Evolutionary conservation across 2,888 invertebrate species (phyloP).

Genomic region (Fabriciana adippe): DNA sequence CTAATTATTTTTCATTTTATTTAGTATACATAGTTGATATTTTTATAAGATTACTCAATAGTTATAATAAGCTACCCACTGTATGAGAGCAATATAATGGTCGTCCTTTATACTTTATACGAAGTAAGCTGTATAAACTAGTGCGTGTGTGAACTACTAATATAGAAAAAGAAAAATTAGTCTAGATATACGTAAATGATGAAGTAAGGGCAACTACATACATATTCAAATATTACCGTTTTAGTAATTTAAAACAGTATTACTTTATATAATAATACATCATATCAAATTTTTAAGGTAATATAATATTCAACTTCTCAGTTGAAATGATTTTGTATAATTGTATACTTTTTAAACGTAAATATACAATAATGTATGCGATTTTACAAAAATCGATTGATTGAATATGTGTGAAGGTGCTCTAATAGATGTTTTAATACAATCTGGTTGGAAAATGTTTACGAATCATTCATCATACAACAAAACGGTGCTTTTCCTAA

Average conservation of each 20-base stretch:
- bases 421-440: slow-evolving; percentile 1
- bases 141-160: slow-evolving; percentile 9
- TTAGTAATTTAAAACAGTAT: neutral
- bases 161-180: neutral
- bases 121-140: neutral
- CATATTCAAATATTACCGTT: neutral
- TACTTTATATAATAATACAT: neutral
- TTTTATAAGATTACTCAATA: slow-evolving; percentile 4
- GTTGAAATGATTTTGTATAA: neutral
- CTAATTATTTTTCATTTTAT: too few relatives aligned
- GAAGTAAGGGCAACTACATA: neutral
- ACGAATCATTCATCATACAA: slow-evolving; percentile 13
- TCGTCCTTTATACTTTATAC: too few relatives aligned
- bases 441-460: slow-evolving; percentile 1
- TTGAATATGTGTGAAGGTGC: slow-evolving; percentile 4
- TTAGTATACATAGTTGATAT: too few relatives aligned
- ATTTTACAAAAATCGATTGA: too few relatives aligned
- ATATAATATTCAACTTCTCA: too few relatives aligned
- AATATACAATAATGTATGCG: too few relatives aligned
- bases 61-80: neutral
- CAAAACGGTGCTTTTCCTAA: slow-evolving; percentile 42
- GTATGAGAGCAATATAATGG: too few relatives aligned
- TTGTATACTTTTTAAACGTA: neutral
- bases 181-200: slow-evolving; percentile 10
- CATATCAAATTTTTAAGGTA: neutral